A percentile compares a stretch with the other conserved stretches of the same genome.
These are phyloP conservation scores for Acanthococcus lagerstroemiae DNA, from an alignment of 2,888 invertebrate species.

Conservation along the genomic window DNA sequence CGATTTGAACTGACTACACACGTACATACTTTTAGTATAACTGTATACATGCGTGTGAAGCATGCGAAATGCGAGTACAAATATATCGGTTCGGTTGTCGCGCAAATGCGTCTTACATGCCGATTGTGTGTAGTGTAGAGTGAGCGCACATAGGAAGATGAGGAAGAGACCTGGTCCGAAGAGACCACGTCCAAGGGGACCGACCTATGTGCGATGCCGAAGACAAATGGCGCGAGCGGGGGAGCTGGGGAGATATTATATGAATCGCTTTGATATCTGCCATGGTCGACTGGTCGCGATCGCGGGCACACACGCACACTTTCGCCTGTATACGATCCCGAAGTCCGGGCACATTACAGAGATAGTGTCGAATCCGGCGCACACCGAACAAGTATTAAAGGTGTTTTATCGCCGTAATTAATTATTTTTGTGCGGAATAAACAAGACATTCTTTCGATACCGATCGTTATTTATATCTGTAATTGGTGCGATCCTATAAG, in stretches of 20 bases:
- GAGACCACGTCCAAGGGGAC: too few species aligned
- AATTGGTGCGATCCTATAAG: slow-evolving; percentile 24
- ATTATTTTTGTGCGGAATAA: slow-evolving; percentile 7
- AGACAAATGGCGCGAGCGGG: too few species aligned
- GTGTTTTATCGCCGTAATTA: slow-evolving; percentile 25
- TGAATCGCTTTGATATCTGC: slow-evolving; percentile 22
- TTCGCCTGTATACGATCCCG: too few species aligned
- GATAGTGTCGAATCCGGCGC: neutral
- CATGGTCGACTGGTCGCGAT: slow-evolving; percentile 22
- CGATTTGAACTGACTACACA: too few species aligned
- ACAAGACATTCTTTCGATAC: slow-evolving; percentile 18
- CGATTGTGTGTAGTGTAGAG: slow-evolving; percentile 10
- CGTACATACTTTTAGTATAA: neutral
- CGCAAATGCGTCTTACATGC: slow-evolving; percentile 10
- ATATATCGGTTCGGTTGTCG: slow-evolving; percentile 12
- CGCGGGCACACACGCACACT: neutral
- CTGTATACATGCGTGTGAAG: neutral
- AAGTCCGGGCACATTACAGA: neutral
- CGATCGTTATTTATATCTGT: slow-evolving; percentile 26
- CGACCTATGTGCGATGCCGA: too few species aligned
- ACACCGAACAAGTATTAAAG: slow-evolving; percentile 20
- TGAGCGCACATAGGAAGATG: too few species aligned
- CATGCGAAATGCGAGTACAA: slow-evolving; percentile 16
- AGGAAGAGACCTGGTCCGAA: too few species aligned
- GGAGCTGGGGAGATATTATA: too few species aligned